Evolutionary conservation across 1,140 invertebrate genomes (phyloP), one percentile per base, ranked within the genome.

Genomic region (Drosophila prosaltans): DNA sequence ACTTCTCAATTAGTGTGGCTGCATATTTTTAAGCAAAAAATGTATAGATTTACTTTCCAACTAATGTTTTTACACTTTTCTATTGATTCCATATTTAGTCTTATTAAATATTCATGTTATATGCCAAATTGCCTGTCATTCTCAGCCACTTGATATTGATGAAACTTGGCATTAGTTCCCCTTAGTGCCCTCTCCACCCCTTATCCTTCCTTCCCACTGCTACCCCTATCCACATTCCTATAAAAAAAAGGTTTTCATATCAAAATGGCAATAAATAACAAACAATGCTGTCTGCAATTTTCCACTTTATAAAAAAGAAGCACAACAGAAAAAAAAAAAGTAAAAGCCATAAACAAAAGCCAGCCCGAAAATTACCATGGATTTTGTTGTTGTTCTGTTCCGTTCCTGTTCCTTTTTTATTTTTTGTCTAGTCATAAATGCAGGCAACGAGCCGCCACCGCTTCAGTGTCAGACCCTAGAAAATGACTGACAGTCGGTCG

Each of bases 181-280:
- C 58, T 11, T 6, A 16, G 16, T 16, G 16, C 16, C 10, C 16
- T 40, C 1, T 5, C 30, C 58, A 1, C 32, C 2, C 30, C n/a
- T 5, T 1, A 2, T 3, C 24, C 24, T 40, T 21, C 21, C 11
- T 26, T 7, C 24, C 16, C 59, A 30, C 2, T 2, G 28, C 28
- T 30, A 30, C 4, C 0, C 28, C 28, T 4, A 30, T 30, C 28
- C 28, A 4, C 4, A 4, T 30, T 2, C 3, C 39, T 26, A n/a
- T 43, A 58, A 72, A 71, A 81, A 80, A 74, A 86, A 88, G 68
- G 83, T 78, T 77, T 76, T 83, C 76, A 80, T 86, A 86, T 86
- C 82, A 86, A 86, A 86, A 88, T 86, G 83, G 82, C 83, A 88
- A 86, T 86, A 86, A 86, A 86, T 86, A 86, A 86, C 82, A 86